These are phyloP conservation scores for Siniperca knerii DNA, from an alignment of 2,113 vertebrate genomes.

Conservation along the genomic window DNA sequence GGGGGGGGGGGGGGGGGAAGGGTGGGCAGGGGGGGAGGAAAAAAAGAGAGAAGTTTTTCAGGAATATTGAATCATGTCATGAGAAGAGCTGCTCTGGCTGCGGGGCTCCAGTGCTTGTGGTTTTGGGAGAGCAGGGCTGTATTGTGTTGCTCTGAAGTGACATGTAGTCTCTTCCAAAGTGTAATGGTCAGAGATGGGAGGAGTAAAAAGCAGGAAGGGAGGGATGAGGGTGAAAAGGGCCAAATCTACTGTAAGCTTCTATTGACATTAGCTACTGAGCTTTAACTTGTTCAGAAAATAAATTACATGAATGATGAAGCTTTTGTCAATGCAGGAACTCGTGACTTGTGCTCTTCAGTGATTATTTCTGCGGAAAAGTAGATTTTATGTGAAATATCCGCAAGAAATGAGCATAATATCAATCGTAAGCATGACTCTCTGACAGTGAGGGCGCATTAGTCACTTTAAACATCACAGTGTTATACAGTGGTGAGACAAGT, in stretches of 20 bases:
- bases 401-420: neutral
- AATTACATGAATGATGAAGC: neutral
- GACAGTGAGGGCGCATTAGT: neutral
- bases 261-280: neutral
- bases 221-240: neutral
- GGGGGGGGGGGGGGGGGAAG: neutral
- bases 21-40: neutral
- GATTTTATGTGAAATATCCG: neutral
- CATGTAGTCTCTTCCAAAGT: slow-evolving; percentile 11
- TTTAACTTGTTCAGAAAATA: neutral
- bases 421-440: neutral
- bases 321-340: neutral
- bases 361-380: neutral
- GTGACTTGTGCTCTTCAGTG: neutral
- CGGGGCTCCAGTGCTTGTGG: slow-evolving; percentile 46
- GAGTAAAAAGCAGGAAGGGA: neutral
- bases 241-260: neutral
- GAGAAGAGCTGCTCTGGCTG: slow-evolving; percentile 43
- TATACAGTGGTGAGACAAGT: neutral
- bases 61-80: slow-evolving; percentile 72
- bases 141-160: slow-evolving; percentile 61
- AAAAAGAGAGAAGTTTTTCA: slow-evolving; percentile 31
- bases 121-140: slow-evolving; percentile 55
- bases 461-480: neutral
- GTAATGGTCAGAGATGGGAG: slow-evolving; percentile 19